Evolutionary conservation across 1,140 invertebrate species (phyloP), one percentile per base, ranked within the genome.

Genomic region (Pseudomyrmex concolor): DNA sequence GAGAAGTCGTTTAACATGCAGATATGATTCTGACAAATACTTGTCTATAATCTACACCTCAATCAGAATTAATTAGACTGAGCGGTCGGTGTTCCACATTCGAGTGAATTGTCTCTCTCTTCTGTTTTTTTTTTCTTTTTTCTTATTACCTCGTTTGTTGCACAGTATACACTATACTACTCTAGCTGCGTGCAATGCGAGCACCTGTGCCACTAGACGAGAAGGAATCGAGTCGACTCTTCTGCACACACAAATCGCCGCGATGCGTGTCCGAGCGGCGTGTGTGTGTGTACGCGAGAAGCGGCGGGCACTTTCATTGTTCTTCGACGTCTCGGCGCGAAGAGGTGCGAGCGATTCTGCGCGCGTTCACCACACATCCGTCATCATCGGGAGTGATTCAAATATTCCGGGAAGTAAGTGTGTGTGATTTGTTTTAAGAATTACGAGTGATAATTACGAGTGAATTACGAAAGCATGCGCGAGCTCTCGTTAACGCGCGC

Each of bases 271-370:
- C 84, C 34, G 19, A 63, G 57, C 51, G 64, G 48, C 45, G 85
- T 34, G 34, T 34, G 34, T 34, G 34, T 34, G 7, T 34, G 34
- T 34, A 34, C 5, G 43, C 64, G 34, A n/a, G 64, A 55, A 48
- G 43, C 43, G 59, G 34, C 34, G 34, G 34, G 74, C 88, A 93
- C 93, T 94, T 94, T 94, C 92, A 93, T 93, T 93, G 92, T 93
- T 92, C 87, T 91, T 91, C 87, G 90, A 90, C 91, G 78, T 81
- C 88, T 90, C 87, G 74, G 73, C 84, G 88, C 78, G 77, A 86
- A 85, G 78, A 72, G 55, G 77, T 62, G 57, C 54, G 55, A 71
- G 66, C 7, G 43, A 80, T 80, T 55, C 59, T 8, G 54, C 22
- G n/a, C 55, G 12, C 19, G 10, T 80, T 45, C 34, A 70, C 19